Conservation (phyloP, 2,888 invertebrate genomes). For the Ryuthela nishihirai region DNA sequence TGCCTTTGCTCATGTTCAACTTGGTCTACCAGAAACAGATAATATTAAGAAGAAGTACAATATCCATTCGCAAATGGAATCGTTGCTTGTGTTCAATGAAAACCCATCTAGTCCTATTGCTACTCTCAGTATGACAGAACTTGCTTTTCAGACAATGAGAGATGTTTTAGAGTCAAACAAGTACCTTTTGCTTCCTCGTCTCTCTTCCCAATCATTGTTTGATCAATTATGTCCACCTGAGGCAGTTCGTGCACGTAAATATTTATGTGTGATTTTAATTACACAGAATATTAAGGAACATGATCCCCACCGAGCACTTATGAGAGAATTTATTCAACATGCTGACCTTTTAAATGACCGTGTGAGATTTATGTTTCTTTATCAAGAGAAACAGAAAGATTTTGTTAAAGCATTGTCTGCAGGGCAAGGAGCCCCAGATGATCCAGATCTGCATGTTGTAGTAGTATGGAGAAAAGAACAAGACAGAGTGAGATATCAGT, state of each 20-base stretch:
- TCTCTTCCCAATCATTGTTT: slow-evolving; percentile 85
- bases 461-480: slow-evolving; percentile 86
- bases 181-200: slow-evolving; percentile 77
- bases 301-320: slow-evolving; percentile 62
- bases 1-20: slow-evolving; percentile 70
- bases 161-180: slow-evolving; percentile 86
- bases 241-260: slow-evolving; percentile 70
- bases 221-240: slow-evolving; percentile 86
- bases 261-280: slow-evolving; percentile 74
- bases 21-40: slow-evolving; percentile 33
- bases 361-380: slow-evolving; percentile 73
- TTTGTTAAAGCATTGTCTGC: slow-evolving; percentile 70
- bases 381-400: slow-evolving; percentile 71
- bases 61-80: slow-evolving; percentile 68
- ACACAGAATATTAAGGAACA: slow-evolving; percentile 59
- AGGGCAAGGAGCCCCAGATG: slow-evolving; percentile 54
- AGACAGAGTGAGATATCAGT: slow-evolving; percentile 83
- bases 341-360: slow-evolving; percentile 49
- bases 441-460: slow-evolving; percentile 70
- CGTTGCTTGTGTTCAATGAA: slow-evolving; percentile 85
- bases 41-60: slow-evolving; percentile 58
- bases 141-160: slow-evolving; percentile 79
- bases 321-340: slow-evolving; percentile 67
- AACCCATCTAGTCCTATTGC: slow-evolving; percentile 72
- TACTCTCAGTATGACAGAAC: slow-evolving; percentile 82